Conservation (phyloP, 2,797 vertebrate species). For the Lagocephalus sceleratus region DNA sequence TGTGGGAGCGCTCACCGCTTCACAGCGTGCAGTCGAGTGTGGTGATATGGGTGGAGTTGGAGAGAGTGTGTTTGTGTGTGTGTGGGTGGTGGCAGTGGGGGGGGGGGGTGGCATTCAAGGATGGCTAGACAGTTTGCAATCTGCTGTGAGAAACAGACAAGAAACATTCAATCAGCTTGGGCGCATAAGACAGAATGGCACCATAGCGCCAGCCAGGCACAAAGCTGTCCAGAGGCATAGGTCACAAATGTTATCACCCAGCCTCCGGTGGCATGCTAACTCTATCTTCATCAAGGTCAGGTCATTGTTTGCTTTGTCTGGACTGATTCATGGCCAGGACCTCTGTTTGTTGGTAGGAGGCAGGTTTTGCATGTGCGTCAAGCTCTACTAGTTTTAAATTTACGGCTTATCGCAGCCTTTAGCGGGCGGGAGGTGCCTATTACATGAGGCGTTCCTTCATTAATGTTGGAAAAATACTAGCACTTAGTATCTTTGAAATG, state of each 20-base stretch:
- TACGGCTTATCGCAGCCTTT: conserved; percentile 9
- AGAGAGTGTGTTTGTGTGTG: not conserved
- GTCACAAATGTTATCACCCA: conserved; percentile 69
- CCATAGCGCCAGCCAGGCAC: conserved; percentile 63
- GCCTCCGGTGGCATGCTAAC: conserved; percentile 57
- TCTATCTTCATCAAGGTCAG: conserved; percentile 69
- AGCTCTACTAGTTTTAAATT: conserved; percentile 3
- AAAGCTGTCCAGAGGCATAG: conserved; percentile 60
- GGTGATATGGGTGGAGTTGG: conserved; percentile 57
- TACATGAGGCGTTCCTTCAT: conserved; percentile 11
- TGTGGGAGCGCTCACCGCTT: conserved; percentile 50
- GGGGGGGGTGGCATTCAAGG: conserved; percentile 42
- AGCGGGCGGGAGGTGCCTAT: not conserved
- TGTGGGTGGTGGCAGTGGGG: not conserved
- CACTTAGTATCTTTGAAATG: conserved; percentile 2
- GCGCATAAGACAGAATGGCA: conserved; percentile 74
- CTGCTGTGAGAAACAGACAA: conserved; percentile 73
- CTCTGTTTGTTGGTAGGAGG: conserved; percentile 37
- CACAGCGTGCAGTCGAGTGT: conserved; percentile 60
- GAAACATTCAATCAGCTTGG: conserved; percentile 62
- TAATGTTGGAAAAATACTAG: not conserved
- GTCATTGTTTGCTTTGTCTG: conserved; percentile 72
- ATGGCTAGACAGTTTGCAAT: conserved; percentile 62
- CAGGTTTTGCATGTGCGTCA: conserved; percentile 51
- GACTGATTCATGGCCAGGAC: conserved; percentile 56